These are phyloP conservation scores for Lasioglossum morio DNA, from an alignment of 2,888 invertebrate species.

Conservation along the genomic window DNA sequence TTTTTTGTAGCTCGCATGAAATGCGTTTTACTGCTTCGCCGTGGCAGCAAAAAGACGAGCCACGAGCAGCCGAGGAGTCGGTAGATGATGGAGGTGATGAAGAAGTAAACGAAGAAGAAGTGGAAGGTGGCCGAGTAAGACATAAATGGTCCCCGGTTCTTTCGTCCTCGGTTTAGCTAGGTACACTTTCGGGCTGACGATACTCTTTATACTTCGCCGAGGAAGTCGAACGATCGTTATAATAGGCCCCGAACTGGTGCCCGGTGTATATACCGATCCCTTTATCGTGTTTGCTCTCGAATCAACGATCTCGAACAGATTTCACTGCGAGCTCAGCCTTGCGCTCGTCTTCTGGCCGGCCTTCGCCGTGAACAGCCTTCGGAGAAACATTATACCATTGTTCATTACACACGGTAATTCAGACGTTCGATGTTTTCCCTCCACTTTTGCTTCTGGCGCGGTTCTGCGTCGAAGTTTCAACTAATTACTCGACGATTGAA, in stretches of 20 bases:
- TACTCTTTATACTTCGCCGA: constrained; percentile 10
- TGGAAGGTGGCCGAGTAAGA: constrained; percentile 65
- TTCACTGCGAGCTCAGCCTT: background rate
- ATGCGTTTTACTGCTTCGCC: constrained; percentile 71
- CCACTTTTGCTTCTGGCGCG: background rate
- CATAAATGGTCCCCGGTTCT: constrained; percentile 65
- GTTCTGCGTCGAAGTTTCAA: background rate
- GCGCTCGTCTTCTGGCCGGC: background rate
- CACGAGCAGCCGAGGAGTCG: constrained; percentile 51
- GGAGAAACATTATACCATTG: background rate
- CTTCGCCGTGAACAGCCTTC: background rate
- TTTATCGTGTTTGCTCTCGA: constrained; percentile 14
- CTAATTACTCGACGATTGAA: background rate
- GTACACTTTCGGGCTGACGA: constrained; percentile 19
- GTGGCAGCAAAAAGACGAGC: constrained; percentile 58
- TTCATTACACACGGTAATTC: background rate
- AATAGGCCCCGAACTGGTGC: background rate
- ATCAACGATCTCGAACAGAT: constrained; percentile 9
- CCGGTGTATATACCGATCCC: constrained; percentile 1
- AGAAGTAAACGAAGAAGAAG: constrained; percentile 71
- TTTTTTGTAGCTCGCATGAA: constrained; percentile 64
- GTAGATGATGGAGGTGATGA: constrained; percentile 71
- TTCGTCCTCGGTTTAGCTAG: constrained; percentile 39
- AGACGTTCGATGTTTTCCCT: background rate
- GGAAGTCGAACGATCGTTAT: background rate